A percentile compares a stretch with the other conserved stretches of the same genome.
Evolutionary conservation across 1,140 invertebrate species (phyloP).

Genomic region (Sitobion miscanthi): DNA sequence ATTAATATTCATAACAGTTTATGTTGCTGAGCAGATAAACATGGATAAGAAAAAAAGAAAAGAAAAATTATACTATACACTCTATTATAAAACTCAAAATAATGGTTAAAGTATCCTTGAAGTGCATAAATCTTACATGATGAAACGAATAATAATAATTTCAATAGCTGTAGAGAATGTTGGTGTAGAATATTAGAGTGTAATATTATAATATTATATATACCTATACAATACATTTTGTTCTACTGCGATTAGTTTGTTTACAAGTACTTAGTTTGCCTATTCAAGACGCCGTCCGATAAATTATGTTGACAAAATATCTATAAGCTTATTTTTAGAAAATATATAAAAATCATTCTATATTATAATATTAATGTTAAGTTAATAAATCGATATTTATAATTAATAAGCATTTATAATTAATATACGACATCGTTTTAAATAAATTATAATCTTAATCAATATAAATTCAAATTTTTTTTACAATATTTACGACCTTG

Average conservation of each 20-base stretch:
- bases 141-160: neutral
- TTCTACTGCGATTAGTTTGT: neutral
- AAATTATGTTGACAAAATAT: neutral
- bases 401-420: neutral
- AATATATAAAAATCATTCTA: neutral
- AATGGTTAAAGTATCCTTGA: neutral
- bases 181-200: neutral
- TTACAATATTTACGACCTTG: neutral
- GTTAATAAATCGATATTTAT: neutral
- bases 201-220: neutral
- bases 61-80: neutral
- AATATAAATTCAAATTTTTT: neutral
- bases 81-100: neutral
- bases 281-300: constrained; percentile 28
- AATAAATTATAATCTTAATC: neutral
- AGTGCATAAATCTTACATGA: neutral
- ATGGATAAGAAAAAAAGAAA: constrained; percentile 7
- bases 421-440: neutral
- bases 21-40: neutral
- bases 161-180: neutral
- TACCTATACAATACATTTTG: neutral
- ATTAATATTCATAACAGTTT: neutral
- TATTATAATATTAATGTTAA: neutral
- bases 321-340: neutral
- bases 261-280: constrained; percentile 19